These are phyloP conservation scores for Lissonota sp. DNA, from an alignment of 2,888 invertebrate genomes.

Conservation along the genomic window DNA sequence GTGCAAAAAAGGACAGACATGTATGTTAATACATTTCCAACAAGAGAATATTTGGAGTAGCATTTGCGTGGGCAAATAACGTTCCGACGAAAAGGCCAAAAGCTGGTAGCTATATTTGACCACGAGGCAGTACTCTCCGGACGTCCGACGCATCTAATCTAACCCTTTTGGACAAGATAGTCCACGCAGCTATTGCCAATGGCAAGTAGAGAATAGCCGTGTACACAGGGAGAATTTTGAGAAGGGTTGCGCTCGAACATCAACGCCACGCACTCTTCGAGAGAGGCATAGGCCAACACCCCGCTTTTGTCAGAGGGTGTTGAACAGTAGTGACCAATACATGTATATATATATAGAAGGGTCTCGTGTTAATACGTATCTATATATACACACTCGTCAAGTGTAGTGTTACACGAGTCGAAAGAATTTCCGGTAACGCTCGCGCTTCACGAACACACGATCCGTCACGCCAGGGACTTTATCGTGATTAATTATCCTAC, in stretches of 20 bases:
- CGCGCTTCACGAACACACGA: constrained; percentile 64
- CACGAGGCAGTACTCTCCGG: constrained; percentile 71
- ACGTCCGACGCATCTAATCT: constrained; percentile 81
- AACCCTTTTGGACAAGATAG: constrained; percentile 82
- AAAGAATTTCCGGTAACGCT: constrained; percentile 67
- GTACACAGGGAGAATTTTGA: constrained; percentile 39
- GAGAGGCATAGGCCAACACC: constrained; percentile 17
- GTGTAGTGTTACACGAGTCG: constrained; percentile 55
- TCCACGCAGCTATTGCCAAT: constrained; percentile 62
- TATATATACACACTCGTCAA: constrained; percentile 41
- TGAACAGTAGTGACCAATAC: constrained; percentile 12
- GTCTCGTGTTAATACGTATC: constrained; percentile 36
- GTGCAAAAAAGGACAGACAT: neutral
- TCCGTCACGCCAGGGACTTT: constrained; percentile 68
- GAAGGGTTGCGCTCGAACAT: constrained; percentile 32
- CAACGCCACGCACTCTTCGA: constrained; percentile 36
- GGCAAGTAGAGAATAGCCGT: constrained; percentile 3
- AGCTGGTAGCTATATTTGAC: constrained; percentile 78
- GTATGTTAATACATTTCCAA: neutral
- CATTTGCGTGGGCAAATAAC: constrained; percentile 17
- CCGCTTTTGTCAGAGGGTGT: constrained; percentile 3
- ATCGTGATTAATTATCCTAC: constrained; percentile 70
- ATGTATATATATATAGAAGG: neutral
- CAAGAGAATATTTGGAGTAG: constrained; percentile 40
- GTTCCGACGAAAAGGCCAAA: constrained; percentile 75